phyloP scores from a whole-genome alignment of 2,113 vertebrate species.

The Cettia cetti region DNA sequence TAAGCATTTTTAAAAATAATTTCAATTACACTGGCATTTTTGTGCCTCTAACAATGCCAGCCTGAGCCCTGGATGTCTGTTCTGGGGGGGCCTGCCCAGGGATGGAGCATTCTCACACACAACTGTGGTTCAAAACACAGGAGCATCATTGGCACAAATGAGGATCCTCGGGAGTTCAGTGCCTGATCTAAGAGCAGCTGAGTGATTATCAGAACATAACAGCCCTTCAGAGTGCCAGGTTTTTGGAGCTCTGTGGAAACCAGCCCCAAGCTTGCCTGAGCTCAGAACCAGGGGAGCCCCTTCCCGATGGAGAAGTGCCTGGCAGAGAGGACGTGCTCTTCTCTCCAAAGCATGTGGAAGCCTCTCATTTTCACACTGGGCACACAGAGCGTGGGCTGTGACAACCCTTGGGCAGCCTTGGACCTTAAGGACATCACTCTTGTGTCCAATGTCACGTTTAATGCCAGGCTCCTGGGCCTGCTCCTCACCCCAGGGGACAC shows the following conservation, averaged over 20 bases:
- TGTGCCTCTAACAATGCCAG: background rate
- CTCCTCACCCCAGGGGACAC: rapidly evolving
- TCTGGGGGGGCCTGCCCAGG: background rate
- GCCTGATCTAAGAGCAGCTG: background rate
- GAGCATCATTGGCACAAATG: background rate
- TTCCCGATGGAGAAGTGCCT: background rate
- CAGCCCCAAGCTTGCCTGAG: background rate
- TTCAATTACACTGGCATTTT: background rate
- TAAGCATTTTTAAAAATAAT: background rate
- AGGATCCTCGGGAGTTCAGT: background rate
- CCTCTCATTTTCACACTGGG: background rate
- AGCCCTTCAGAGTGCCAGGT: background rate
- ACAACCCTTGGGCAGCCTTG: background rate
- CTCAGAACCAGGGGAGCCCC: background rate
- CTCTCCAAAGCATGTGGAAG: background rate
- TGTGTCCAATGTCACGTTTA: background rate
- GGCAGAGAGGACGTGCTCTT: background rate
- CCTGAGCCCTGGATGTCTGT: background rate
- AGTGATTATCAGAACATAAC: background rate
- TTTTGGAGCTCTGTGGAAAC: background rate
- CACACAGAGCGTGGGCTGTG: rapidly evolving
- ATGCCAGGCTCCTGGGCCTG: background rate
- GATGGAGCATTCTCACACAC: background rate
- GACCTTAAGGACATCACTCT: background rate
- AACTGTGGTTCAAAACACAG: background rate